phyloP scores from a whole-genome alignment of 37 sponge, comb jelly and placozoan species.

The Agelas oroides region DNA sequence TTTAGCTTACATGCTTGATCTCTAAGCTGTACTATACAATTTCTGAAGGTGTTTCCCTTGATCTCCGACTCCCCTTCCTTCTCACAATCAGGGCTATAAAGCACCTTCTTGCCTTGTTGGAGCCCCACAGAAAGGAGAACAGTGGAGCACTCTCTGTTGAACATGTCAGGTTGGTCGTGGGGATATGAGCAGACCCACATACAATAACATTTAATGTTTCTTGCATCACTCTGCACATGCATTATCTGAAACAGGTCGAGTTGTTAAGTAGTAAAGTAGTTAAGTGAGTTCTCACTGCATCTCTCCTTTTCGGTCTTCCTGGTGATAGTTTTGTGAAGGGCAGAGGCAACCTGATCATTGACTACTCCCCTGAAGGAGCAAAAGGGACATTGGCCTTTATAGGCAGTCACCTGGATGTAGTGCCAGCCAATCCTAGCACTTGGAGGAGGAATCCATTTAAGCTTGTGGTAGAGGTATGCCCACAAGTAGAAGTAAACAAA shows the following conservation, averaged over 20 bases:
- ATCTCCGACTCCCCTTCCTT: too few relatives aligned
- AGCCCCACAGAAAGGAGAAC: conserved; percentile 24
- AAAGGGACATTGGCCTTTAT: conserved; percentile 48
- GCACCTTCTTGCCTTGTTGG: conserved; percentile 45
- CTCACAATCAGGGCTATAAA: neutral
- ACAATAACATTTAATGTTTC: too few relatives aligned
- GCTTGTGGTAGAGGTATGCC: conserved; percentile 35
- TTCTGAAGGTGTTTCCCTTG: too few relatives aligned
- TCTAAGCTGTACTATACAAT: too few relatives aligned
- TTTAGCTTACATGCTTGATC: too few relatives aligned
- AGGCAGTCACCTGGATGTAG: conserved; percentile 61
- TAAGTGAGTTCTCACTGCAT: too few relatives aligned
- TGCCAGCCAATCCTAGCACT: conserved; percentile 69
- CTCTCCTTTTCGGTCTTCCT: too few relatives aligned
- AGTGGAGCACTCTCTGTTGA: conserved; percentile 37
- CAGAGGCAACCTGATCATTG: conserved; percentile 50
- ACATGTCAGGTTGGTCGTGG: conserved; percentile 14
- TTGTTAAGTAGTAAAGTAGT: too few relatives aligned
- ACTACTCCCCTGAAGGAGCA: conserved; percentile 29
- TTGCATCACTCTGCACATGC: too few relatives aligned
- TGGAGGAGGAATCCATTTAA: conserved; percentile 63
- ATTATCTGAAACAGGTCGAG: too few relatives aligned
- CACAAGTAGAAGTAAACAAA: too few relatives aligned
- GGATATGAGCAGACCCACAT: too few relatives aligned
- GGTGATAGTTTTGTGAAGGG: conserved; percentile 16